phyloP scores from a whole-genome alignment of 2,113 vertebrate species.

The Percopsis transmontana region DNA sequence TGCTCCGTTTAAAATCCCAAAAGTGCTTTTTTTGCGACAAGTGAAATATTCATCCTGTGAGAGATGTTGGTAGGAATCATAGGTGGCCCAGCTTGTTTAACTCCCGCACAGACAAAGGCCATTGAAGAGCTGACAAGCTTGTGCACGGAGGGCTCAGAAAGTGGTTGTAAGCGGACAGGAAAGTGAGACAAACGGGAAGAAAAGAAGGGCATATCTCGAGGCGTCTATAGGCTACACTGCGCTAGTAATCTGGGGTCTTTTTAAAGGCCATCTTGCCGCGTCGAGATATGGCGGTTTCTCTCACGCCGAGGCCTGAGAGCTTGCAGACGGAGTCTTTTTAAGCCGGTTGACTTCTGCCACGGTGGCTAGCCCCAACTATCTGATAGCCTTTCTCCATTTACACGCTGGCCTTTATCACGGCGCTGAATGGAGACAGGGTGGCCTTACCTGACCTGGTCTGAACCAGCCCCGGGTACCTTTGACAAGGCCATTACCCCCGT shows the following conservation, averaged over 20 bases:
- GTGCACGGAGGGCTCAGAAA: constrained; percentile 53
- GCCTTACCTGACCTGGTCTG: constrained; percentile 48
- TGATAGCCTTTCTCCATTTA: constrained; percentile 80
- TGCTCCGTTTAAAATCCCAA: constrained; percentile 4
- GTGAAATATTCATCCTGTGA: constrained; percentile 56
- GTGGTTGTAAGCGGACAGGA: constrained; percentile 49
- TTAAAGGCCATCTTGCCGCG: constrained; percentile 67
- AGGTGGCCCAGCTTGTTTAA: constrained; percentile 53
- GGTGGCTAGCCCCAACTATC: constrained; percentile 69
- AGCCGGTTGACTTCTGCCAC: constrained; percentile 57
- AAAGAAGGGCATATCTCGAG: constrained; percentile 57
- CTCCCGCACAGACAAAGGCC: constrained; percentile 65
- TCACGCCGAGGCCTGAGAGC: constrained; percentile 39
- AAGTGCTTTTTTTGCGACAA: constrained; percentile 41
- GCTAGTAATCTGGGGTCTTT: constrained; percentile 71
- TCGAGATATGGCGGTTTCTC: constrained; percentile 52
- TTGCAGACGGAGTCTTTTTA: constrained; percentile 57
- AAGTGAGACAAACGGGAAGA: constrained; percentile 63
- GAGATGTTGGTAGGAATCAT: constrained; percentile 35
- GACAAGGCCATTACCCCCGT: background rate
- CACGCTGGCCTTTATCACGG: constrained; percentile 64
- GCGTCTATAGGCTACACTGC: constrained; percentile 24
- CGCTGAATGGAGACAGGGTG: constrained; percentile 64
- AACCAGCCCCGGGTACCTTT: background rate
- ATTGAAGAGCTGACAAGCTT: constrained; percentile 69